A percentile compares a stretch with the other conserved stretches of the same genome.
These are phyloP conservation scores for Idaea straminata DNA, from an alignment of 2,888 invertebrate species.

Conservation along the genomic window DNA sequence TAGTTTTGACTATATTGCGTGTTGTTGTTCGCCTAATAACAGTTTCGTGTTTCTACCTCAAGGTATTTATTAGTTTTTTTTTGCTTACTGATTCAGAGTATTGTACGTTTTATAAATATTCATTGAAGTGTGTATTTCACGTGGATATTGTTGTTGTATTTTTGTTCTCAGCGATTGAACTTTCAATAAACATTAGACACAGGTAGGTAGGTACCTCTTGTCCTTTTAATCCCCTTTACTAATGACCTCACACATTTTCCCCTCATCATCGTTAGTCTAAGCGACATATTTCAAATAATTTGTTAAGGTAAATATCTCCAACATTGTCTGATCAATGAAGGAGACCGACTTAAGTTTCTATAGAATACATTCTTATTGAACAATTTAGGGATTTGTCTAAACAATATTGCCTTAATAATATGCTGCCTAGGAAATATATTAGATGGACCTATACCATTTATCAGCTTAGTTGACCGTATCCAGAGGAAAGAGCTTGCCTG, in stretches of 20 bases:
- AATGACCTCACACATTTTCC: neutral
- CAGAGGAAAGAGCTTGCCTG: too few relatives aligned
- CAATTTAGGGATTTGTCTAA: too few relatives aligned
- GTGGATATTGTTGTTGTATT: neutral
- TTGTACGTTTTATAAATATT: conserved; percentile 18
- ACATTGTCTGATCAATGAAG: neutral
- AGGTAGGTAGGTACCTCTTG: neutral
- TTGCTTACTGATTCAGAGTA: conserved; percentile 17
- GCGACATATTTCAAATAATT: neutral
- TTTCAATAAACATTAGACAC: neutral
- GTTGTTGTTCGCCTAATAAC: conserved; percentile 35
- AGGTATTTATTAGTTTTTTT: conserved; percentile 38
- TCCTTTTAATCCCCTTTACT: neutral
- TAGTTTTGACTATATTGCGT: conserved; percentile 42
- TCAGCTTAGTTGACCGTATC: too few relatives aligned
- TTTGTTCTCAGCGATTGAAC: neutral
- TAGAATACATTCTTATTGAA: too few relatives aligned
- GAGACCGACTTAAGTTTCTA: too few relatives aligned
- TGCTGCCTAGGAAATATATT: too few relatives aligned
- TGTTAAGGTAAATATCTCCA: neutral
- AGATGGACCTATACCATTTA: too few relatives aligned
- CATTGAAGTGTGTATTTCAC: conserved; percentile 2
- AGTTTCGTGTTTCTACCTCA: conserved; percentile 37
- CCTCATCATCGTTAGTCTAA: neutral
- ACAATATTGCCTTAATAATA: too few relatives aligned